Evolutionary conservation across 2,888 invertebrate species (phyloP).

Genomic region (Tetranychus truncatus): DNA sequence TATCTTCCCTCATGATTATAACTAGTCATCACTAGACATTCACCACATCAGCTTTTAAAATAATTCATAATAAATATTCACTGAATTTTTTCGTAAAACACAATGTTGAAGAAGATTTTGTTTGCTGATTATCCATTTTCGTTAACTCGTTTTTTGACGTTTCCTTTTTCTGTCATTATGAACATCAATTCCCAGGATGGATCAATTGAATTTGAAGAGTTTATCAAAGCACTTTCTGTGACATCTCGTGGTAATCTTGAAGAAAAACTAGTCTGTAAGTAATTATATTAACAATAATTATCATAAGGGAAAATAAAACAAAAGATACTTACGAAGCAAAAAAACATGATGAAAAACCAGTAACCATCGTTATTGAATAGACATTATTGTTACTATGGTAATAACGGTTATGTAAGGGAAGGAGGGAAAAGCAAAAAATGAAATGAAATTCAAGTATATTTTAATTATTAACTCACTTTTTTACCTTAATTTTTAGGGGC

Average conservation of each 20-base stretch:
- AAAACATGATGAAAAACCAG: too few species aligned
- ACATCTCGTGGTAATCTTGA: slow-evolving; percentile 95
- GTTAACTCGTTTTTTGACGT: too few species aligned
- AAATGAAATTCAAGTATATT: too few species aligned
- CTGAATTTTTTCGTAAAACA: too few species aligned
- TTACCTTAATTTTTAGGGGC: slow-evolving; percentile 33
- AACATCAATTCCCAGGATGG: slow-evolving; percentile 54
- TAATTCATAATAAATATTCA: background rate
- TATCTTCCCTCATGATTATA: too few species aligned
- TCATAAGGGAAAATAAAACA: background rate
- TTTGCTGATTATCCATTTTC: background rate
- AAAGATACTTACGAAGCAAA: background rate
- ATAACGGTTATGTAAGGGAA: too few species aligned
- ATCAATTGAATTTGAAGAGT: slow-evolving; percentile 96
- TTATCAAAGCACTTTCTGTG: slow-evolving; percentile 89
- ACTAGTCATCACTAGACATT: background rate
- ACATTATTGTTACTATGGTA: too few species aligned
- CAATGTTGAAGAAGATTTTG: background rate
- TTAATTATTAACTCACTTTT: background rate
- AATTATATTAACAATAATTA: background rate
- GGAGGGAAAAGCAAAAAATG: too few species aligned
- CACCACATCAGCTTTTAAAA: background rate
- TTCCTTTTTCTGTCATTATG: too few species aligned
- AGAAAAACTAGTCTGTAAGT: slow-evolving; percentile 95
- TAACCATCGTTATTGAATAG: too few species aligned